Conservation (phyloP, 2,113 vertebrate species). For the Petrocephalus microphthalmus region DNA sequence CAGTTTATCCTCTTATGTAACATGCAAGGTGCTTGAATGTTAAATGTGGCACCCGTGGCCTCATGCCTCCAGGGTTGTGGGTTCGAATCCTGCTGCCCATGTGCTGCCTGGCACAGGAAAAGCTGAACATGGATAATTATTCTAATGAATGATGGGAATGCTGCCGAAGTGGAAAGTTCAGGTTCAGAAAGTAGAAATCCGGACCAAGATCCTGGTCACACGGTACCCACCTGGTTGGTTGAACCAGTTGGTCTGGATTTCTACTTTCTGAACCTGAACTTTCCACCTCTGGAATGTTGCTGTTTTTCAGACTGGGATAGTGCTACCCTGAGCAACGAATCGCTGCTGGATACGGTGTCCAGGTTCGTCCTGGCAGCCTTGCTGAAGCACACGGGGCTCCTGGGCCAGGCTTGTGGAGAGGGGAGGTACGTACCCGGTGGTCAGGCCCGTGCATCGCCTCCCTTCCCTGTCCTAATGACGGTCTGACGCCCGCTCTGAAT, state of each 20-base stretch:
- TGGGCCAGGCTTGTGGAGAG: conserved; percentile 81
- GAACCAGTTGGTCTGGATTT: no score
- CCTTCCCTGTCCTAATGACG: no score
- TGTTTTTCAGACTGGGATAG: conserved; percentile 90
- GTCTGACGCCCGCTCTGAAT: not conserved
- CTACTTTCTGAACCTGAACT: no score
- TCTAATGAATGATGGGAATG: not conserved
- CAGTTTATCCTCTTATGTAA: not conserved
- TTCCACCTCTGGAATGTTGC: not conserved
- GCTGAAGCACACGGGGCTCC: conserved; percentile 85
- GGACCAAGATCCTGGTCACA: no score
- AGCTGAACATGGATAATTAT: not conserved
- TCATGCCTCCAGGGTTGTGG: not conserved
- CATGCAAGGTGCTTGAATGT: not conserved
- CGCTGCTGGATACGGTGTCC: conserved; percentile 86
- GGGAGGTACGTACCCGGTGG: conserved; percentile 65
- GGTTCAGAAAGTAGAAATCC: no score
- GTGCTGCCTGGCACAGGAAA: no score
- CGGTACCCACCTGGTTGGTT: no score
- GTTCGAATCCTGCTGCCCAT: not conserved
- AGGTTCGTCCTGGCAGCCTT: conserved; percentile 90
- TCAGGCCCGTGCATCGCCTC: not conserved
- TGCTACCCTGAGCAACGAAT: conserved; percentile 82
- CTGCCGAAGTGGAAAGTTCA: not conserved
- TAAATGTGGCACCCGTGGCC: not conserved